These are phyloP conservation scores for Sphenodon punctatus DNA, from an alignment of 2,797 vertebrate species.

Conservation along the genomic window DNA sequence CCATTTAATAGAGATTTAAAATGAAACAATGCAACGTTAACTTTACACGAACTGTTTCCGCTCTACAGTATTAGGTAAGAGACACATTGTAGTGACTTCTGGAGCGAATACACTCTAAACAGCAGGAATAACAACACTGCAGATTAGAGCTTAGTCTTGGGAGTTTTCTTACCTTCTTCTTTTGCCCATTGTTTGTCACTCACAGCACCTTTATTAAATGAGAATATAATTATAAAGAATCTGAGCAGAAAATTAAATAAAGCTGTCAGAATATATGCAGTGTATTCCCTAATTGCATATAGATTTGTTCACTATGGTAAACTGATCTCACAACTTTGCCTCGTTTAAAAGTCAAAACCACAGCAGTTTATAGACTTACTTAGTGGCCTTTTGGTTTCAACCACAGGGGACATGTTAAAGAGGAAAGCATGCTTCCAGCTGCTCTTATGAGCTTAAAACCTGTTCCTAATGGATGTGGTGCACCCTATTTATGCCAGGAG, in stretches of 20 bases:
- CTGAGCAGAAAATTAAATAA: not conserved
- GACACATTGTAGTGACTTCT: not conserved
- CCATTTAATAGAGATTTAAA: too few relatives aligned
- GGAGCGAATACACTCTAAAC: not conserved
- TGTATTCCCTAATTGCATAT: not conserved
- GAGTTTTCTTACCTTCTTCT: not conserved
- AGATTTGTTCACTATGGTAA: not conserved
- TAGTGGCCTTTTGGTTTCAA: not conserved
- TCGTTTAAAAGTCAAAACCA: constrained; percentile 4
- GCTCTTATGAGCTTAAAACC: not conserved
- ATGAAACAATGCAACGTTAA: not conserved
- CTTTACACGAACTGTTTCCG: not conserved
- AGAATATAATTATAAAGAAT: constrained; percentile 13
- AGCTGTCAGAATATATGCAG: not conserved
- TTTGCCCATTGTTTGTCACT: constrained; percentile 1
- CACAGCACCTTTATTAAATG: not conserved
- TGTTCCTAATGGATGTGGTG: not conserved
- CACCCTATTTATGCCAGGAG: not conserved
- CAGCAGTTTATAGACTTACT: not conserved
- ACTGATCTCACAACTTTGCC: not conserved
- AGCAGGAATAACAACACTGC: not conserved
- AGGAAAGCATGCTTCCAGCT: not conserved
- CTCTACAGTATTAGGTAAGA: not conserved
- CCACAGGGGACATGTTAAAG: not conserved
- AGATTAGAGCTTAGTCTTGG: not conserved